A percentile compares a stretch with the other conserved stretches of the same genome.
These are phyloP conservation scores for Clunio marinus DNA, from an alignment of 2,888 invertebrate species.

Conservation along the genomic window DNA sequence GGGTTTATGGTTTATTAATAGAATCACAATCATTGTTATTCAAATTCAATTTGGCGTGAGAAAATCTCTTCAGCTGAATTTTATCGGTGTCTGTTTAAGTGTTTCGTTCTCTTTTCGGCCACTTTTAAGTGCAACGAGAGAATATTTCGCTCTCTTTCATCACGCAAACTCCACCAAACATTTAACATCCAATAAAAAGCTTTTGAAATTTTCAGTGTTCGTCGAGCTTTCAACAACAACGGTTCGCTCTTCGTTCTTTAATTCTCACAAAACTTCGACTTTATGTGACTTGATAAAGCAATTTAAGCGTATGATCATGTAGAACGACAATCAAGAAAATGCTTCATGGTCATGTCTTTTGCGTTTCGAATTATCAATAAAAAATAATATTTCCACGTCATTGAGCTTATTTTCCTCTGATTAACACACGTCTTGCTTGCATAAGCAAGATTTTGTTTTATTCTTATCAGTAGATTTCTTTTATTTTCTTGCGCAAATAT, in stretches of 20 bases:
- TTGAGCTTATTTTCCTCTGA: slow-evolving; percentile 14
- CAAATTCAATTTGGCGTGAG: background rate
- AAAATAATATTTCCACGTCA: background rate
- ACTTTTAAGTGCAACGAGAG: no score
- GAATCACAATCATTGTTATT: slow-evolving; percentile 1
- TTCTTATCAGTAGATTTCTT: no score
- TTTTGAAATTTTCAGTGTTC: slow-evolving; percentile 34
- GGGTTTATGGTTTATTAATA: background rate
- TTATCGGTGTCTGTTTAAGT: no score
- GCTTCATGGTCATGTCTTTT: background rate
- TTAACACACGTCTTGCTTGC: slow-evolving; percentile 15
- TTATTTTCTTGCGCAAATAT: no score
- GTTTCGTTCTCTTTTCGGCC: no score
- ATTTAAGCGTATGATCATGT: slow-evolving; percentile 6
- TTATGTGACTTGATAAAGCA: slow-evolving; percentile 29
- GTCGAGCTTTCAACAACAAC: slow-evolving; percentile 5
- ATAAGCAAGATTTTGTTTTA: no score
- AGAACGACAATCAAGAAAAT: background rate
- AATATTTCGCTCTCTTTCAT: background rate
- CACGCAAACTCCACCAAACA: background rate
- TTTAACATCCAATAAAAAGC: slow-evolving; percentile 35
- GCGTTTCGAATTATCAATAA: background rate
- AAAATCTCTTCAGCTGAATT: no score
- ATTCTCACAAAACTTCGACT: background rate
- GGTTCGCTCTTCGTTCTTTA: background rate